Percentiles rank a stretch among this genome's conserved stretches.
Evolutionary conservation across 2,888 invertebrate genomes (phyloP).

Genomic region (Uloborus plumipes): DNA sequence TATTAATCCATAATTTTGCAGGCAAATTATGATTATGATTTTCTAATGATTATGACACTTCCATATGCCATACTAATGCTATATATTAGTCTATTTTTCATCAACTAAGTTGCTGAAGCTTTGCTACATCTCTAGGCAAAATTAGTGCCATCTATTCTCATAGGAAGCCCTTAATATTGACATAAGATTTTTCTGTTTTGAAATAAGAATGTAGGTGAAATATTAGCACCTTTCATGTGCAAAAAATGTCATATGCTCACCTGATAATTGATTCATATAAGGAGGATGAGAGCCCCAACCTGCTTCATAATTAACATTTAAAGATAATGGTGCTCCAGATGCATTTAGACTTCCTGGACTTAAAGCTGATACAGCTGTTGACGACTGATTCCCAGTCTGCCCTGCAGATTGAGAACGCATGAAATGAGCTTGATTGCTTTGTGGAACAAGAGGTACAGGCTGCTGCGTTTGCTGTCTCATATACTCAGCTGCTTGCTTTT

Average conservation of each 20-base stretch:
- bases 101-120: too few species aligned
- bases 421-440: slow-evolving; percentile 42
- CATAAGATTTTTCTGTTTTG: too few species aligned
- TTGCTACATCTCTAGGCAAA: too few species aligned
- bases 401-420: slow-evolving; percentile 57
- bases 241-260: slow-evolving; percentile 28
- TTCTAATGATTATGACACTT: too few species aligned
- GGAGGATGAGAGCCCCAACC: slow-evolving; percentile 68
- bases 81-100: too few species aligned
- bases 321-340: slow-evolving; percentile 67
- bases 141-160: too few species aligned
- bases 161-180: too few species aligned
- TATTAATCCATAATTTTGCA: too few species aligned
- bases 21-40: too few species aligned
- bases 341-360: slow-evolving; percentile 62
- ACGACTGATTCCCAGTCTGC: slow-evolving; percentile 32
- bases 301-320: slow-evolving; percentile 66
- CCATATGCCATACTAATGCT: too few species aligned
- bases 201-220: too few species aligned
- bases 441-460: slow-evolving; percentile 66
- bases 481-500: slow-evolving; percentile 77
- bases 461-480: slow-evolving; percentile 68
- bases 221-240: too few species aligned
- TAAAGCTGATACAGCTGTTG: slow-evolving; percentile 67
- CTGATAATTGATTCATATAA: slow-evolving; percentile 65